Conservation (phyloP, 2,797 vertebrate species). For the Microtus californicus region DNA sequence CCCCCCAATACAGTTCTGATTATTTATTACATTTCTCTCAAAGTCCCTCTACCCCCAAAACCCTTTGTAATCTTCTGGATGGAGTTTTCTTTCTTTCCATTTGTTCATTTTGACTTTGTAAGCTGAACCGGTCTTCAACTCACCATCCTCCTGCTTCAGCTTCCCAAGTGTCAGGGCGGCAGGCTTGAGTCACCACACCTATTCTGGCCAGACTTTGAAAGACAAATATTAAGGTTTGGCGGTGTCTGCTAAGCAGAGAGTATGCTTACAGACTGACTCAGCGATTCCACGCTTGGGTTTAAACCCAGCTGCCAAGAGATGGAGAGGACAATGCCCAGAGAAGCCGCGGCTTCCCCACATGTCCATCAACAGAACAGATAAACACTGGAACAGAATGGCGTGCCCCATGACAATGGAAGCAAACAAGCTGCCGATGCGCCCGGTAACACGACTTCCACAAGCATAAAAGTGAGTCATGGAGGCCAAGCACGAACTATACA, state of each 20-base stretch:
- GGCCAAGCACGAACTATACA: neutral
- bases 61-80: neutral
- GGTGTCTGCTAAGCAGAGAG: neutral
- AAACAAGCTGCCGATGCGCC: neutral
- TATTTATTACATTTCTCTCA: neutral
- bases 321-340: neutral
- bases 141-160: neutral
- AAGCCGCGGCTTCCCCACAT: neutral
- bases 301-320: neutral
- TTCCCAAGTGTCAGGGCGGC: neutral
- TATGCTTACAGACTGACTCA: neutral
- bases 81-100: neutral
- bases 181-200: neutral
- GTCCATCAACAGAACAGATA: neutral
- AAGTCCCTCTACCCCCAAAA: neutral
- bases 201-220: neutral
- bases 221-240: neutral
- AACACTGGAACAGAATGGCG: neutral
- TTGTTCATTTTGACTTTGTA: neutral
- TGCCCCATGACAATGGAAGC: neutral
- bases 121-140: neutral
- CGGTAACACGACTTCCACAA: neutral
- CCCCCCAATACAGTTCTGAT: neutral
- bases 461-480: neutral
- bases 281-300: neutral